Evolutionary conservation across 2,888 invertebrate genomes (phyloP).

Genomic region (Hirtodrosophila alboralis): DNA sequence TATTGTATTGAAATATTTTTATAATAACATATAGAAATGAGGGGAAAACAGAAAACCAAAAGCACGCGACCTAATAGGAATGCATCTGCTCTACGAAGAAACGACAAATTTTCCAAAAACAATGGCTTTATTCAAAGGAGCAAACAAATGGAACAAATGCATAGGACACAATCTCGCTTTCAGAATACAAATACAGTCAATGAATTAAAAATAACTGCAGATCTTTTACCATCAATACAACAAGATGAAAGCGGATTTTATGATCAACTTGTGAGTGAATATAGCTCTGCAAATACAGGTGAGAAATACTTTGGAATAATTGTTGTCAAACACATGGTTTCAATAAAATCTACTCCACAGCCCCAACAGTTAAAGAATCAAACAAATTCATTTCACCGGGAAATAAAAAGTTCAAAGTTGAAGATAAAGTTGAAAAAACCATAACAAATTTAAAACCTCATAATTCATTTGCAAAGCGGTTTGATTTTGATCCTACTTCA

Average conservation of each 20-base stretch:
- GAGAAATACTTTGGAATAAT: conserved; percentile 11
- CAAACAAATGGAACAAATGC: conserved; percentile 77
- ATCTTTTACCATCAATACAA: conserved; percentile 38
- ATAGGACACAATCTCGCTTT: conserved; percentile 62
- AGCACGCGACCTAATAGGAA: neutral
- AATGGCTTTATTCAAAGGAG: conserved; percentile 77
- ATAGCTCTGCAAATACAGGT: conserved; percentile 37
- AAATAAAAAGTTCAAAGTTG: neutral
- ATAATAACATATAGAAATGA: conserved; percentile 10
- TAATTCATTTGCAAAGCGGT: conserved; percentile 88
- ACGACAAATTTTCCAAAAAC: conserved; percentile 63
- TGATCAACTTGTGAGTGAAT: conserved; percentile 56
- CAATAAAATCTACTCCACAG: conserved; percentile 29
- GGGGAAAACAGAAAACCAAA: conserved; percentile 17
- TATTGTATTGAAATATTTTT: neutral
- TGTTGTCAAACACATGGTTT: too few relatives aligned
- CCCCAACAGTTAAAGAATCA: neutral
- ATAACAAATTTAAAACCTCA: conserved; percentile 21
- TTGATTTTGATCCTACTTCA: conserved; percentile 88
- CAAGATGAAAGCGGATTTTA: conserved; percentile 54
- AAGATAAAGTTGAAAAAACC: conserved; percentile 3
- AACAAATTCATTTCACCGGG: neutral
- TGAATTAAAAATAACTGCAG: conserved; percentile 17
- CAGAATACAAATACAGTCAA: conserved; percentile 43
- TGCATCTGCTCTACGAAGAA: conserved; percentile 6